phyloP scores from a whole-genome alignment of 1,140 invertebrate genomes.

The Drosophila suzukii region DNA sequence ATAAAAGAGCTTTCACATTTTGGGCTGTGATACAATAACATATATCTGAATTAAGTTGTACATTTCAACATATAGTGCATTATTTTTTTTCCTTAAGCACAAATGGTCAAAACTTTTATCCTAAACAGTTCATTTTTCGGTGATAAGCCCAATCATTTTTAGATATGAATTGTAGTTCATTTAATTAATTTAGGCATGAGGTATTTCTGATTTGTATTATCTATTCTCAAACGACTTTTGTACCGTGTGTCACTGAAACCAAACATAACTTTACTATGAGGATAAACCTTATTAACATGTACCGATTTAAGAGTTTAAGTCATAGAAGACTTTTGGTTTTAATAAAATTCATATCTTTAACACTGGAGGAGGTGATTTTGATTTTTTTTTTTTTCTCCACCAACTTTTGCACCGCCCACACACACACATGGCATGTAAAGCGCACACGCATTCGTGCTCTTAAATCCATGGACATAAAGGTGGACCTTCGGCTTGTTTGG shows the following conservation, averaged over 20 bases:
- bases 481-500: background rate
- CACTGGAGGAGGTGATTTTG: constrained; percentile 1
- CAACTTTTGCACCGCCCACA: constrained; percentile 37
- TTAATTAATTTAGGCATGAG: background rate
- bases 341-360: background rate
- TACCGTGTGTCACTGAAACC: background rate
- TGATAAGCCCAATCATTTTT: background rate
- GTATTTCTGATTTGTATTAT: background rate
- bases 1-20: too few relatives aligned
- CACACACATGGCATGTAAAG: constrained; percentile 37
- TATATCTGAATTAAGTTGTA: too few relatives aligned
- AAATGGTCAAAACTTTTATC: too few relatives aligned
- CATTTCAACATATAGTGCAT: too few relatives aligned
- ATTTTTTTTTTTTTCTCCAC: constrained; percentile 35
- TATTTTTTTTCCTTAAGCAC: too few relatives aligned
- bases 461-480: constrained; percentile 2
- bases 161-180: background rate
- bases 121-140: too few relatives aligned
- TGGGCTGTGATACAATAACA: too few relatives aligned
- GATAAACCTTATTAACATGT: background rate
- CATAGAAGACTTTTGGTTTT: background rate
- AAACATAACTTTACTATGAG: background rate
- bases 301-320: background rate
- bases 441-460: constrained; percentile 12
- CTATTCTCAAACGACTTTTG: background rate